phyloP scores from a whole-genome alignment of 2,113 vertebrate genomes.

The Phalacrocorax aristotelis region DNA sequence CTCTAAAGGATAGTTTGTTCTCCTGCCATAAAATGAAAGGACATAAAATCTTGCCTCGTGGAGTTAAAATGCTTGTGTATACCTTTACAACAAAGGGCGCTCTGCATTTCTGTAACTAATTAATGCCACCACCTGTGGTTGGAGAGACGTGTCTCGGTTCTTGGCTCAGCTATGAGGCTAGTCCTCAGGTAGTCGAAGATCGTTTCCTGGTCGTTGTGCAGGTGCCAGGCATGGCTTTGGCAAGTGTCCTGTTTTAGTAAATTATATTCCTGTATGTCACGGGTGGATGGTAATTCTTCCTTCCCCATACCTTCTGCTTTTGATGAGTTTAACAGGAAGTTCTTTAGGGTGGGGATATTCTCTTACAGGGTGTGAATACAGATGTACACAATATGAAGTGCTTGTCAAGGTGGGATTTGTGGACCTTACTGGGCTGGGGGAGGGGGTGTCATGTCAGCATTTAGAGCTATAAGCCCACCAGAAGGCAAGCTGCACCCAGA shows the following conservation, averaged over 20 bases:
- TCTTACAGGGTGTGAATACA: not conserved
- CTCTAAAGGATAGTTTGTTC: not conserved
- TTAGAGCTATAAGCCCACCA: not conserved
- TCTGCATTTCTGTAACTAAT: not conserved
- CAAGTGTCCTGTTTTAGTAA: not conserved
- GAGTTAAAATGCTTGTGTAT: rapidly evolving
- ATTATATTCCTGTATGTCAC: not conserved
- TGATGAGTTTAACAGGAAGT: not conserved
- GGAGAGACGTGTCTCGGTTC: not conserved
- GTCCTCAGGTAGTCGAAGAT: not conserved
- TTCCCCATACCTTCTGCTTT: not conserved
- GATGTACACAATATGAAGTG: not conserved
- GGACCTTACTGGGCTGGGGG: not conserved
- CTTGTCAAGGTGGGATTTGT: not conserved
- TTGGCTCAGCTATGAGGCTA: not conserved
- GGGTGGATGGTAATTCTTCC: not conserved
- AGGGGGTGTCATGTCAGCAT: not conserved
- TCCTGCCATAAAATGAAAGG: not conserved
- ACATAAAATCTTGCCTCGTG: not conserved
- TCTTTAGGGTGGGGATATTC: not conserved
- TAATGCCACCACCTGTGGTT: not conserved
- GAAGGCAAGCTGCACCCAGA: not conserved
- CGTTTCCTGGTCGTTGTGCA: not conserved
- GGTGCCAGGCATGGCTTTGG: not conserved
- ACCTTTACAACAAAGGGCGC: not conserved